Base-by-base conservation (phyloP, 2,797 vertebrate species). In the Enteromius paludinosus region DNA sequence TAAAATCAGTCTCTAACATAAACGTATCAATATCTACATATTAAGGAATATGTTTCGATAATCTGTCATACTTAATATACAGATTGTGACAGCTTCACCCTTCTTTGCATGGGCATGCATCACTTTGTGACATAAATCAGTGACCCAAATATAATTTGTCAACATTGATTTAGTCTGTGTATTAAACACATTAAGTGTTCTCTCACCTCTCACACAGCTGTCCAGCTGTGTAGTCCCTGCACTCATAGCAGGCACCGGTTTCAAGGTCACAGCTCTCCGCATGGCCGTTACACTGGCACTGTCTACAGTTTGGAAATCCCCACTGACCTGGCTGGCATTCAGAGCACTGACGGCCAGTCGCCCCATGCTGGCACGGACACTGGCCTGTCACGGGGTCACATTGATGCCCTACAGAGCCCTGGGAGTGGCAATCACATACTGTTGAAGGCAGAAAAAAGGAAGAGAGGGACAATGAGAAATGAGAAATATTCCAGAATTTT, bases 251-350 rank as follows among this genome's bases (percentile, higher is more conserved):
- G 78, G 92, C 71, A 0, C 95, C 95, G 0, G 90, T 95, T 23
- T 84, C 89, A 3, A 91, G 73, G 82, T 96, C 92, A 35, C 96
- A 97, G 70, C 86, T 65, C 62, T 95, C 95, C 0, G 95, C 78
- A 15, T 96, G 95, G 30, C 94, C 94, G 4, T 95, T 96, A 66
- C 96, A 97, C 75, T 94, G 94, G 86, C 96, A 97, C 8, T 91
- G 94, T 75, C 91, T 92, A 86, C 96, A 98, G 4, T 79, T 69
- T 0, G 95, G 96, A 86, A 97, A 97, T 82, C 95, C 95, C 71
- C 96, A 97, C 85, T 95, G 92, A 72, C 64, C 94, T 0, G 91
- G 89, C 52, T 94, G 92, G 12, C 97, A 97, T 81, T 89, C 93
- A 1, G 96, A 95, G 79, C 96, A 97, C 87, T 88, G 91, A 4